Evolutionary conservation across 2,113 vertebrate species (phyloP), one percentile per base, ranked within the genome.

Genomic region (Chionis minor): DNA sequence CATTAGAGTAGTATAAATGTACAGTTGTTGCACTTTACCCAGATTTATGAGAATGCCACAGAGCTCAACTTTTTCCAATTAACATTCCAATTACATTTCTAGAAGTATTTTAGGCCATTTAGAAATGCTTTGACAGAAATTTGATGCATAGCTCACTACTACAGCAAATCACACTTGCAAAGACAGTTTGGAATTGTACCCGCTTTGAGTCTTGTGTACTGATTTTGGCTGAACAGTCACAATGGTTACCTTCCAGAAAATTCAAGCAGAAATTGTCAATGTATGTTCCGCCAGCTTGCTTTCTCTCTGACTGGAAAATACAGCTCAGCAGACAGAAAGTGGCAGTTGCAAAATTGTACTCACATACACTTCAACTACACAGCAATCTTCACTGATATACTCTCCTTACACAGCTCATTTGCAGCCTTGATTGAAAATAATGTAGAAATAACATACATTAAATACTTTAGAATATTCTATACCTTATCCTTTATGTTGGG

Each of bases 81-180:
- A 96, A 94, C 71, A 81, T 73, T 92, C 62, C 71, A 90, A 92
- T 94, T 93, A 92, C 33, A 80, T 75, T 88, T 90, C 85, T 54
- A 88, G 45, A 92, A 83, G 40, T 80, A 86, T 85, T 94, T 94
- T 61, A 88, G 35, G 33, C 62, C 49, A 73, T 93, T 94, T 80
- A 93, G 75, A 86, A 91, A 93, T 52, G 23, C 26, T 88, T 90
- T 96, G 71, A 95, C 86, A 88, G 66, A 81, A 92, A 69, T 86
- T 69, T 94, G 79, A 88, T 77, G 38, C 51, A 83, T 35, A 65
- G 23, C 71, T 94, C 27, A 56, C 78, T 49, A 49, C 62, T 61
- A 72, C 35, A 80, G 62, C 82, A 93, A 94, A 94, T 94, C 83
- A 88, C 27, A 66, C 55, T 93, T 67, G 42, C 40, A 86, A 95